Evolutionary conservation across 2,113 vertebrate genomes (phyloP).

Genomic region (Xiphias gladius): DNA sequence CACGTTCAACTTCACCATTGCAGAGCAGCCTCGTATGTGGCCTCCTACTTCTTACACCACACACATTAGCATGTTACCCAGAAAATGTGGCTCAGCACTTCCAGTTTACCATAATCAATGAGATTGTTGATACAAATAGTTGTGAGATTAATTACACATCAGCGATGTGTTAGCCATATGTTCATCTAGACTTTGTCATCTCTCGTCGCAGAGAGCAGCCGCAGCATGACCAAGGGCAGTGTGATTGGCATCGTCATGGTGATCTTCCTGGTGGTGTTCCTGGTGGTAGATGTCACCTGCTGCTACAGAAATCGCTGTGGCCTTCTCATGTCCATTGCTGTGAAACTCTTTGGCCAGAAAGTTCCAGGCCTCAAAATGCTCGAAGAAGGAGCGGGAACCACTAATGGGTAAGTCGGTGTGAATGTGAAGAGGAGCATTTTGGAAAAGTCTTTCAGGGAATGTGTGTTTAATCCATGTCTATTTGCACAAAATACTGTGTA

Average conservation of each 20-base stretch:
- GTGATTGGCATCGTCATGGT: slow-evolving; percentile 83
- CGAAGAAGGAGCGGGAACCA: slow-evolving; percentile 74
- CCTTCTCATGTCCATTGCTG: slow-evolving; percentile 83
- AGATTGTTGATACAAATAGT: not conserved
- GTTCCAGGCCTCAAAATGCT: slow-evolving; percentile 75
- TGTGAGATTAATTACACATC: not conserved
- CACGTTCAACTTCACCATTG: slow-evolving; percentile 75
- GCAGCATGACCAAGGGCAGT: slow-evolving; percentile 79
- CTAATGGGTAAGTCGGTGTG: slow-evolving; percentile 65
- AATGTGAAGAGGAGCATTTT: not conserved
- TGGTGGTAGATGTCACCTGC: slow-evolving; percentile 85
- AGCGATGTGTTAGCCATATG: not conserved
- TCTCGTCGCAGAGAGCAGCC: slow-evolving; percentile 43
- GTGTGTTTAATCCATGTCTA: not conserved
- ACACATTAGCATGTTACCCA: not conserved
- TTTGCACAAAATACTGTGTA: not conserved
- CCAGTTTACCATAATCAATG: not conserved
- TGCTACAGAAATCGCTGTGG: slow-evolving; percentile 86
- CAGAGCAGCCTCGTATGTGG: slow-evolving; percentile 64
- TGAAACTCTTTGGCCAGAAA: slow-evolving; percentile 81
- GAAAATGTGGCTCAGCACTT: not conserved
- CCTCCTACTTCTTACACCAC: not conserved
- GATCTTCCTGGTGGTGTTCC: slow-evolving; percentile 83
- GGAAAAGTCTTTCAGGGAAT: not conserved
- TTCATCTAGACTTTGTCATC: not conserved